These are phyloP conservation scores for Hermaeophaga mercurialis DNA, from an alignment of 2,888 invertebrate species.

Conservation along the genomic window DNA sequence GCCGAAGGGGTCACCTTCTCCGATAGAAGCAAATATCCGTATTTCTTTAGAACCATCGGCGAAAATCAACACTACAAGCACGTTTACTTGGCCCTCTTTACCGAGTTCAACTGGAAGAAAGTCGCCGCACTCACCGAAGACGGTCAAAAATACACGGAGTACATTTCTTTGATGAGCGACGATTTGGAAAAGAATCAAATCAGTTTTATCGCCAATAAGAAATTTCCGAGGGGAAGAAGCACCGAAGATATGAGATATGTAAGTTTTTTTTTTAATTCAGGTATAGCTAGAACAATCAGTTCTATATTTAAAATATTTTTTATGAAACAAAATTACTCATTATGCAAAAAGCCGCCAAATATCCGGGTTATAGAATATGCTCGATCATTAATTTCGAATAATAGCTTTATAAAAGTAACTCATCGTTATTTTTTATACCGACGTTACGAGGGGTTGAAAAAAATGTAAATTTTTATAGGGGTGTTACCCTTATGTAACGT, in stretches of 20 bases:
- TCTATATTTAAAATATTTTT: too few species aligned
- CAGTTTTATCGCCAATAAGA: constrained; percentile 69
- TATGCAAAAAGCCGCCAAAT: neutral
- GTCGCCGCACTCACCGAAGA: constrained; percentile 80
- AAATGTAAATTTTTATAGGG: constrained; percentile 1
- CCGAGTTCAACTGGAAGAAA: constrained; percentile 69
- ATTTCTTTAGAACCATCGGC: constrained; percentile 80
- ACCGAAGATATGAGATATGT: constrained; percentile 65
- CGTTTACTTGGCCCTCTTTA: constrained; percentile 68
- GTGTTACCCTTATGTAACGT: constrained; percentile 1
- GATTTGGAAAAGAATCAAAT: constrained; percentile 67
- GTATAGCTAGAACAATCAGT: too few species aligned
- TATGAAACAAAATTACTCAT: too few species aligned
- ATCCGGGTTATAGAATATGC: neutral
- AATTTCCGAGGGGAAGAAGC: constrained; percentile 67
- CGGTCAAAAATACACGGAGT: constrained; percentile 79
- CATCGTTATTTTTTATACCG: neutral
- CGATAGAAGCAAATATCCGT: constrained; percentile 72
- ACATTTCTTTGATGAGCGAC: constrained; percentile 72
- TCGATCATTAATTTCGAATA: neutral
- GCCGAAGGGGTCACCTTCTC: constrained; percentile 77
- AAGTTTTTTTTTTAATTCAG: constrained; percentile 39
- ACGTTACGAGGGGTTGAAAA: too few species aligned
- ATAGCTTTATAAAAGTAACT: neutral
- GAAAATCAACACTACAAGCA: constrained; percentile 73